phyloP scores from a whole-genome alignment of 2,797 vertebrate genomes.

The Coilia nasus region DNA sequence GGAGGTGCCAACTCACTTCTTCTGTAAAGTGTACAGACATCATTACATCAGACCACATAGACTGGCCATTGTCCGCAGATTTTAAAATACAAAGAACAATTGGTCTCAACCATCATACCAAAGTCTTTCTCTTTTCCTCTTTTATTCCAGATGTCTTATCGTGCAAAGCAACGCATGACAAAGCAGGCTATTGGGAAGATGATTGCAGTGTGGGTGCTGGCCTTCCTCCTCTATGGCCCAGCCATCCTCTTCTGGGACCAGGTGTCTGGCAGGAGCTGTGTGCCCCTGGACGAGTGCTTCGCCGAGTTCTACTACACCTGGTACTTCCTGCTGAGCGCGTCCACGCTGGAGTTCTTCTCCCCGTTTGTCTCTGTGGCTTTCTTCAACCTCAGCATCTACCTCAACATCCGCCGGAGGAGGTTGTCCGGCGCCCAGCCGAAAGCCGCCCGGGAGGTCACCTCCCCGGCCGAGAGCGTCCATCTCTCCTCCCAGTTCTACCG shows the following conservation, averaged over 20 bases:
- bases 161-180: constrained; percentile 73
- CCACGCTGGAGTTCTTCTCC: constrained; percentile 84
- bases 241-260: constrained; percentile 82
- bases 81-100: too few species aligned
- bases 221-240: constrained; percentile 85
- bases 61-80: too few species aligned
- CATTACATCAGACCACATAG: too few species aligned
- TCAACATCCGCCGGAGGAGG: constrained; percentile 79
- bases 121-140: constrained; percentile 13
- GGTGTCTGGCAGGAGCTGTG: constrained; percentile 62
- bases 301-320: constrained; percentile 79
- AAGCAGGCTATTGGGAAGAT: constrained; percentile 78
- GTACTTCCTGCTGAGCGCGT: constrained; percentile 78
- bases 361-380: constrained; percentile 83
- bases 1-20: background rate
- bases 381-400: constrained; percentile 88
- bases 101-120: too few species aligned
- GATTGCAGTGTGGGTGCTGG: constrained; percentile 82
- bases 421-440: constrained; percentile 44
- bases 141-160: constrained; percentile 81
- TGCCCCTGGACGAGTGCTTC: constrained; percentile 69
- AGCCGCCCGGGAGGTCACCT: constrained; percentile 28
- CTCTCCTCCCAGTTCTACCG: constrained; percentile 46
- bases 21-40: background rate
- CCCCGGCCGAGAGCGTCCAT: constrained; percentile 28